phyloP scores from a whole-genome alignment of 2,888 invertebrate genomes.

The Trichacis sp. region DNA sequence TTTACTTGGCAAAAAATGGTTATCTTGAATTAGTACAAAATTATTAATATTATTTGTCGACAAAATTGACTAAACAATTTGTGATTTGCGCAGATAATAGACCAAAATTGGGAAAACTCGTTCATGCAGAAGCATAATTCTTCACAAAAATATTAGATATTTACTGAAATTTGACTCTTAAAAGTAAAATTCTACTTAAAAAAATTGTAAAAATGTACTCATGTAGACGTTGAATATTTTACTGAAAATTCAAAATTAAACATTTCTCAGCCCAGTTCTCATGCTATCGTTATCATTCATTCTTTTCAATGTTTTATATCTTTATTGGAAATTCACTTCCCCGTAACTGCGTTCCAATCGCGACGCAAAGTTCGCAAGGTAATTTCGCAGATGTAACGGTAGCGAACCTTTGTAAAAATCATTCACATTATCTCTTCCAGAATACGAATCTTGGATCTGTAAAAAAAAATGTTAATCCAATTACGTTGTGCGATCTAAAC shows the following conservation, averaged over 20 bases:
- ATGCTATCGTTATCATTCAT: slow-evolving; percentile 1
- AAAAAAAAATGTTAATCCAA: neutral
- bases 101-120: too few species aligned
- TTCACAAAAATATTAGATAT: too few species aligned
- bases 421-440: neutral
- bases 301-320: neutral
- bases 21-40: too few species aligned
- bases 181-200: too few species aligned
- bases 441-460: neutral
- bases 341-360: neutral
- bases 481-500: neutral
- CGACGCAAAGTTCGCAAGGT: neutral
- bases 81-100: too few species aligned
- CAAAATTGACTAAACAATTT: too few species aligned
- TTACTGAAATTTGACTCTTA: too few species aligned
- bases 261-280: neutral
- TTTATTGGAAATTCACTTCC: neutral
- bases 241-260: neutral
- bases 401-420: neutral
- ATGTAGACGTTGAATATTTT: too few species aligned
- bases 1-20: too few species aligned
- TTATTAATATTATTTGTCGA: too few species aligned
- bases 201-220: too few species aligned
- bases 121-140: too few species aligned
- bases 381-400: neutral